A percentile compares a stretch with the other conserved stretches of the same genome.
Conservation (phyloP, 2,888 invertebrate species). For the Taphrorychus bicolor region DNA sequence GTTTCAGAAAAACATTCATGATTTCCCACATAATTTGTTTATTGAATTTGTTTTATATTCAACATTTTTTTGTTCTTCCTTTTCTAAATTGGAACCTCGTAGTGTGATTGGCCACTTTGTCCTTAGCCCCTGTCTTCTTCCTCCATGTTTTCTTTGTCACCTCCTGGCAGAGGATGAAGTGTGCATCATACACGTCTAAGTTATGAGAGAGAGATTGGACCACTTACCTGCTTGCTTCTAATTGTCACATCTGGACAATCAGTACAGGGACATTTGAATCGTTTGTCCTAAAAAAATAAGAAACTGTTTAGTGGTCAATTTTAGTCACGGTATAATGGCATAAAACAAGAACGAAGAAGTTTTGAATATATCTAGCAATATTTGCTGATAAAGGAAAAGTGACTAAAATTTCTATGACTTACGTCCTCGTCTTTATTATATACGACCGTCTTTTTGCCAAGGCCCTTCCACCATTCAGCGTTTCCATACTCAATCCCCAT, state of each 20-base stretch:
- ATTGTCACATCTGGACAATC: constrained; percentile 13
- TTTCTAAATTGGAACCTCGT: constrained; percentile 8
- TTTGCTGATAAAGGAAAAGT: too few relatives aligned
- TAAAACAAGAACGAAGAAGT: too few relatives aligned
- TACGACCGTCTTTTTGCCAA: constrained; percentile 3
- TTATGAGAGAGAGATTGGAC: neutral
- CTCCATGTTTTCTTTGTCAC: constrained; percentile 34
- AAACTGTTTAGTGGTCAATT: too few relatives aligned
- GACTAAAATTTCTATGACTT: neutral
- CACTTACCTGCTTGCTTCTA: constrained; percentile 30
- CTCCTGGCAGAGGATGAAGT: constrained; percentile 23
- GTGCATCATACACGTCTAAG: neutral
- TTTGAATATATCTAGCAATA: too few relatives aligned
- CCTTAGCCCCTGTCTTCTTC: constrained; percentile 15
- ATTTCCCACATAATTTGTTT: too few relatives aligned
- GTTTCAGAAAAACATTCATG: too few relatives aligned
- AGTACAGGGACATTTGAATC: neutral
- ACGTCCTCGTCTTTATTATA: neutral
- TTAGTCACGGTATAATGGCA: too few relatives aligned
- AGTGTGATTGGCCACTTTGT: constrained; percentile 16
- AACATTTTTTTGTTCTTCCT: neutral
- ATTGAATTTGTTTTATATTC: neutral
- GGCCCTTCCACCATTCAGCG: constrained; percentile 33
- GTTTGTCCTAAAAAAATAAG: neutral
- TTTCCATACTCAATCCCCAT: constrained; percentile 28